Base-by-base conservation (phyloP, 2,797 vertebrate species). In the Echeneis naucrates region DNA sequence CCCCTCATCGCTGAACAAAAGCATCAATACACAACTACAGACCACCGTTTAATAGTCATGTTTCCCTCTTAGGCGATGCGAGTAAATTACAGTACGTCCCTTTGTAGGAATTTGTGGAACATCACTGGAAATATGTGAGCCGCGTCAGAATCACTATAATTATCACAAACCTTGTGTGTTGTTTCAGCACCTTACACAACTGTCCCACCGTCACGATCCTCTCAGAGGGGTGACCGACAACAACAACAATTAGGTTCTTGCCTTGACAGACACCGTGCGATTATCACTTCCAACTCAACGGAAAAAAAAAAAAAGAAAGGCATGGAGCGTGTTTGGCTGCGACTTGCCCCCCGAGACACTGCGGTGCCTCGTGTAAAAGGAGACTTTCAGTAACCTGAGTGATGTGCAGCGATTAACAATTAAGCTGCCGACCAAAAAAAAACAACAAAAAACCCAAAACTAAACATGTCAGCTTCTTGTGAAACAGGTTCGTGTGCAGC, bases 141-240 rank as follows among this genome's bases (percentile, higher is more conserved):
- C 0, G 72, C 17, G 19, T 79, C 58, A 62, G 44, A 60, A 84
- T 84, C 72, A 86, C 71, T 81, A 21, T 87, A 73, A 89, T 88
- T 67, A 87, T 84, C 50, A 4, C 44, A 42, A 74, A 78, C 72
- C 48, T 53, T 35, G n/a, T 50, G 30, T 40, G 35, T 71, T 40
- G 11, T 68, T 79, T 70, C 54, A 62, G 50, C 64, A 79, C 59
- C 71, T 83, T 57, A 47, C 75, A 70, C 40, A 53, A 74, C 76
- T 32, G 61, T 76, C 60, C 68, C 48, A 0, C 45, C 78, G 51
- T 73, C 57, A 37, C 83, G 84, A 78, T 64, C 65, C 50, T 69
- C 80, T 67, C 75, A 82, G 68, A 61, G 19, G 21, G 35, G n/a
- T 79, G 66, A 83, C 78, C 56, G 59, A 72, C 53, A 72, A 85